phyloP scores from a whole-genome alignment of 1,140 invertebrate species.

The Diorhabda carinulata region DNA sequence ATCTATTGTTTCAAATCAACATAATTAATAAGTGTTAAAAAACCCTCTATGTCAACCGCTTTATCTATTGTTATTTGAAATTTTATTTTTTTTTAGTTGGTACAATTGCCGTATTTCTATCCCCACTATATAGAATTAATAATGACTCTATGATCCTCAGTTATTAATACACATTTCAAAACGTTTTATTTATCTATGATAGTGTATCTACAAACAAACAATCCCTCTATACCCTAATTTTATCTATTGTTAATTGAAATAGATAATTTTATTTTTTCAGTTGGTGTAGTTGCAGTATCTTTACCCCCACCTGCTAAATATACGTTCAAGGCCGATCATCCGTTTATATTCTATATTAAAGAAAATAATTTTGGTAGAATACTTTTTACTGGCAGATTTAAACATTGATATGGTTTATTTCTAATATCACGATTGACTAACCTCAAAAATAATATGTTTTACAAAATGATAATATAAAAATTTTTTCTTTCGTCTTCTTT shows the following conservation, averaged over 20 bases:
- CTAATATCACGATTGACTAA: too few relatives aligned
- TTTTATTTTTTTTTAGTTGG: neutral
- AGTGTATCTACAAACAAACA: too few relatives aligned
- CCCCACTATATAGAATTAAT: too few relatives aligned
- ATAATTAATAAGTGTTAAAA: too few relatives aligned
- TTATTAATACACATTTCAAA: too few relatives aligned
- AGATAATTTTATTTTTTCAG: neutral
- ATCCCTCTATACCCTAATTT: too few relatives aligned
- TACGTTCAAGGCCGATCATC: neutral
- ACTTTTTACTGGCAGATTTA: conserved; percentile 3
- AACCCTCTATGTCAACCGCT: too few relatives aligned
- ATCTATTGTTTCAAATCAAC: too few relatives aligned
- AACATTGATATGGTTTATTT: neutral
- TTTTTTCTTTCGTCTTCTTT: neutral
- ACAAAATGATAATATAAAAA: neutral
- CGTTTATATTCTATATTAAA: conserved; percentile 6
- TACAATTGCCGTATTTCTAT: neutral
- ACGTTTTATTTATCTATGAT: too few relatives aligned
- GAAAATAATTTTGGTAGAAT: neutral
- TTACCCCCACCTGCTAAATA: neutral
- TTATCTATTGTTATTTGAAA: neutral
- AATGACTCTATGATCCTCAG: too few relatives aligned
- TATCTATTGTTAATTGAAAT: too few relatives aligned
- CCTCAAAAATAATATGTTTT: neutral
- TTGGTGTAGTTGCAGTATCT: neutral